Percentiles rank a stretch among this genome's conserved stretches.
phyloP scores from a whole-genome alignment of 2,797 vertebrate genomes.

The Acanthurus leucopareius region DNA sequence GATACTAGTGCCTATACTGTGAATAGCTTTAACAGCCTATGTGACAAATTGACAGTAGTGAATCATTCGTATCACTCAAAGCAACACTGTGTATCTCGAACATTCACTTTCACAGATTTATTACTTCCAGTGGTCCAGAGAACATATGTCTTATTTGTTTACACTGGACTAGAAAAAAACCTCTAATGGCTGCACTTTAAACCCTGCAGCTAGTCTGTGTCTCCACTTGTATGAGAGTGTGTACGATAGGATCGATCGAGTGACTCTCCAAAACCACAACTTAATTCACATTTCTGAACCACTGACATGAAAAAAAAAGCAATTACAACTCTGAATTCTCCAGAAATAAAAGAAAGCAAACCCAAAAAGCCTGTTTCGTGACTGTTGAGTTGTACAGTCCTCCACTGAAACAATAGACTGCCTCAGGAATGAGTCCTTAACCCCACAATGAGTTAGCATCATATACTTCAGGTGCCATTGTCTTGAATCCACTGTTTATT shows the following conservation, averaged over 20 bases:
- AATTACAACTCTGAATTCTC: no score
- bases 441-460: no score
- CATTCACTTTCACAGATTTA: conserved; percentile 36
- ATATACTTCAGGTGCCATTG: no score
- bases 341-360: neutral
- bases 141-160: conserved; percentile 48
- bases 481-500: no score
- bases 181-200: conserved; percentile 64
- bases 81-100: conserved; percentile 13
- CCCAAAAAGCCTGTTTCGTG: neutral
- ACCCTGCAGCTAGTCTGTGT: conserved; percentile 7
- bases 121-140: conserved; percentile 33
- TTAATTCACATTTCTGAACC: no score
- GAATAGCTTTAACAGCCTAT: no score
- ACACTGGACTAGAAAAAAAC: conserved; percentile 35
- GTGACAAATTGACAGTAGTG: neutral
- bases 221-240: neutral
- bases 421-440: no score
- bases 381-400: neutral
- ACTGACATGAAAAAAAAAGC: no score
- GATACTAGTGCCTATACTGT: no score
- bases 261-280: conserved; percentile 1
- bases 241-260: conserved; percentile 8
- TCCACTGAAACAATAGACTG: neutral
- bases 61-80: conserved; percentile 20